Percentiles rank a stretch among this genome's conserved stretches.
phyloP scores from a whole-genome alignment of 2,113 vertebrate species.

The Eurystomus gularis region DNA sequence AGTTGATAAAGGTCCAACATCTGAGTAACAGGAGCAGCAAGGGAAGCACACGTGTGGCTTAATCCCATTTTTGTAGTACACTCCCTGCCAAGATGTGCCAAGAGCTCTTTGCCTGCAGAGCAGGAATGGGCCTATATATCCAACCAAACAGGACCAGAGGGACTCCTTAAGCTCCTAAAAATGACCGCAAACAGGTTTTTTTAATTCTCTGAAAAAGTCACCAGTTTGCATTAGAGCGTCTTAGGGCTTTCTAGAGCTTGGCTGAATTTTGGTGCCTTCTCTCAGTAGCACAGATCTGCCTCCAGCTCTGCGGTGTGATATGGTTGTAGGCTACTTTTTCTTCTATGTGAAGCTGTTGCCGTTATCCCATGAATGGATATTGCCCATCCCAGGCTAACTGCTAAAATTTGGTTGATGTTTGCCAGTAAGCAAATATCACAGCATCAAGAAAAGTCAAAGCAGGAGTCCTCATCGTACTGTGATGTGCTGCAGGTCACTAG shows the following conservation, averaged over 20 bases:
- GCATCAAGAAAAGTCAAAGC: background rate
- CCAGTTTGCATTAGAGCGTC: background rate
- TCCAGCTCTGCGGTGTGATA: background rate
- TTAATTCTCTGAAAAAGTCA: slow-evolving; percentile 4
- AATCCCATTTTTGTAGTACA: background rate
- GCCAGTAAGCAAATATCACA: rapidly evolving
- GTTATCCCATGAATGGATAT: background rate
- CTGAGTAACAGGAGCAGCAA: background rate
- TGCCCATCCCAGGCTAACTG: background rate
- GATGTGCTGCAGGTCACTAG: background rate
- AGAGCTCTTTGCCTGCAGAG: background rate
- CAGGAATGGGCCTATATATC: background rate
- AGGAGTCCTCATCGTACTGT: rapidly evolving
- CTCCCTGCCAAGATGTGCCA: background rate
- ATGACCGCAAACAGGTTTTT: background rate
- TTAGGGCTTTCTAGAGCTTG: background rate
- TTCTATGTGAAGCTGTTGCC: rapidly evolving
- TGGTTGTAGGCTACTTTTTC: background rate
- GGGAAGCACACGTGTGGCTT: background rate
- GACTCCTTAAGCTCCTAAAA: background rate
- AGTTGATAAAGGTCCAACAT: background rate
- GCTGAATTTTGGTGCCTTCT: background rate
- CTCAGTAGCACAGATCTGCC: background rate
- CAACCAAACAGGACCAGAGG: background rate
- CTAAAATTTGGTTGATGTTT: background rate